Evolutionary conservation across 2,113 vertebrate genomes (phyloP).

Genomic region (Cyprinodon variegatus): DNA sequence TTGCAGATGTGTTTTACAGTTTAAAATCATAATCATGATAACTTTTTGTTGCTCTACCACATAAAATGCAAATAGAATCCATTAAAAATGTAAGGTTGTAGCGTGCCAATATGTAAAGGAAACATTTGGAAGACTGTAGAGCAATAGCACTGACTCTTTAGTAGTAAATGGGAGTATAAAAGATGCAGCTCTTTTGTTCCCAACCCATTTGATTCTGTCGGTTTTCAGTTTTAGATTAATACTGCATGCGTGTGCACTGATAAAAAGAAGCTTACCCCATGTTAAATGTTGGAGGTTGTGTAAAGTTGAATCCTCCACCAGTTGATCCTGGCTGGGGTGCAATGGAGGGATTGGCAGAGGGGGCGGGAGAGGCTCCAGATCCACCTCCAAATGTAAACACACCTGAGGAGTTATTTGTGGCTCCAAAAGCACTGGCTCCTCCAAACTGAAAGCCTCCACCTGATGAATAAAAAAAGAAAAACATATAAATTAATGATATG

Average conservation of each 20-base stretch:
- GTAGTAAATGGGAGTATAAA: too few relatives aligned
- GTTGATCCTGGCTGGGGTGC: conserved; percentile 78
- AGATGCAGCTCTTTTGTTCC: background rate
- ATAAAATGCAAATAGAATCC: too few relatives aligned
- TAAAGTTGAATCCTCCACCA: conserved; percentile 82
- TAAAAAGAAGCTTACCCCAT: conserved; percentile 82
- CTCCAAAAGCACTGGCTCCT: conserved; percentile 82
- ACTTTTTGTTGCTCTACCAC: too few relatives aligned
- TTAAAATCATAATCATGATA: too few relatives aligned
- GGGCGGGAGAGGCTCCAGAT: conserved; percentile 57
- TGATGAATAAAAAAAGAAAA: conserved; percentile 38
- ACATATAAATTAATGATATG: background rate
- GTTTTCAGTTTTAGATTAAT: background rate
- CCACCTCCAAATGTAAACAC: conserved; percentile 89
- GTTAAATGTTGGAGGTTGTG: conserved; percentile 81
- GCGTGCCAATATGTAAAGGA: background rate
- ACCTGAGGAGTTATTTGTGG: conserved; percentile 65
- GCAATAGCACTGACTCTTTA: too few relatives aligned
- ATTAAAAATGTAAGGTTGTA: background rate
- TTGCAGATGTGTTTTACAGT: too few relatives aligned
- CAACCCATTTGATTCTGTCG: too few relatives aligned
- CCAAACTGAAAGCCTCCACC: conserved; percentile 90
- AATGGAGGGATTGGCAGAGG: conserved; percentile 70
- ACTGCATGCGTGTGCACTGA: background rate
- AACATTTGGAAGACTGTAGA: too few relatives aligned